Evolutionary conservation across 2,888 invertebrate genomes (phyloP).

Genomic region (Achlya flavicornis): DNA sequence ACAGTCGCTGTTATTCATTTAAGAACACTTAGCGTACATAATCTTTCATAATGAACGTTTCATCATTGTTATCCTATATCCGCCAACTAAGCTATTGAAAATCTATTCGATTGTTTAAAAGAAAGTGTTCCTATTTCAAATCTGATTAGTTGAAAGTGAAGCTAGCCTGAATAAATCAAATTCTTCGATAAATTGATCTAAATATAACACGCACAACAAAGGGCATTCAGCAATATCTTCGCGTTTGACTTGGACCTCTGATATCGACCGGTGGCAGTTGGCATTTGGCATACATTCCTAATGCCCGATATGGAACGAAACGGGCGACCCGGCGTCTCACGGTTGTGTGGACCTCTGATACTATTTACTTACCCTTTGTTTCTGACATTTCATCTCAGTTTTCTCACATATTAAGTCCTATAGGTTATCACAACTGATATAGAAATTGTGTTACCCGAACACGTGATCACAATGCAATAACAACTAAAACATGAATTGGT

Average conservation of each 20-base stretch:
- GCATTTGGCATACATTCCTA: slow-evolving; percentile 77
- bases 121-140: background rate
- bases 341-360: slow-evolving; percentile 60
- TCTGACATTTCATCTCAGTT: slow-evolving; percentile 56
- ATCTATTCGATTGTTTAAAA: background rate
- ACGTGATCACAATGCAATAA: slow-evolving; percentile 17
- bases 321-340: slow-evolving; percentile 64
- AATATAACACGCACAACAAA: background rate
- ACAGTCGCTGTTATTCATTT: background rate
- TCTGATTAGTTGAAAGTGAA: background rate
- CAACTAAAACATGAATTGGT: slow-evolving; percentile 16
- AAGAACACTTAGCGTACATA: background rate
- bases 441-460: slow-evolving; percentile 17
- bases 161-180: background rate
- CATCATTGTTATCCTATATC: slow-evolving; percentile 3
- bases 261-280: slow-evolving; percentile 62
- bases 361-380: slow-evolving; percentile 62
- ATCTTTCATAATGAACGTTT: slow-evolving; percentile 3
- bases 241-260: slow-evolving; percentile 34
- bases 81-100: background rate
- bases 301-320: slow-evolving; percentile 71
- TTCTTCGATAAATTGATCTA: background rate
- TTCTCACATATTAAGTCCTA: slow-evolving; percentile 33
- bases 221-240: slow-evolving; percentile 10
- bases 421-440: slow-evolving; percentile 33